phyloP scores from a whole-genome alignment of 2,797 vertebrate species.

The Allobates femoralis region DNA sequence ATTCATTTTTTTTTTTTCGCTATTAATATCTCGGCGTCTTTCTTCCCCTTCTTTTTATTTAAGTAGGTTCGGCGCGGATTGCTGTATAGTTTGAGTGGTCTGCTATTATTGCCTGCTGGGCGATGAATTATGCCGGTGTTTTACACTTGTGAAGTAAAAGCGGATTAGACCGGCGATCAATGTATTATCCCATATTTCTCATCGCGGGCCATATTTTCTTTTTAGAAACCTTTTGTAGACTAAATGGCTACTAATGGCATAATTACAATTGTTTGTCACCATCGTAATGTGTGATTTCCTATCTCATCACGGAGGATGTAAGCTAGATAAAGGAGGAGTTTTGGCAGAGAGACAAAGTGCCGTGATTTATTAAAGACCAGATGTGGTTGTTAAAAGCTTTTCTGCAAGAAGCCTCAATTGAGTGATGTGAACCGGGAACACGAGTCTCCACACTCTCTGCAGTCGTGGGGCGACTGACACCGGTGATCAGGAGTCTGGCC shows the following conservation, averaged over 20 bases:
- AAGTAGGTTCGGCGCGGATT: slow-evolving; percentile 81
- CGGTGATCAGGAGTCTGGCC: slow-evolving; percentile 71
- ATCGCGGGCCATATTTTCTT: slow-evolving; percentile 79
- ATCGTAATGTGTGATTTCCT: slow-evolving; percentile 90
- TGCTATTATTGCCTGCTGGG: slow-evolving; percentile 83
- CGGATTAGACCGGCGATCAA: slow-evolving; percentile 78
- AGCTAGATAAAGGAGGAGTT: slow-evolving; percentile 92
- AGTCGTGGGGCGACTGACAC: slow-evolving; percentile 75
- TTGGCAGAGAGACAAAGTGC: slow-evolving; percentile 92
- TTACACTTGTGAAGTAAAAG: slow-evolving; percentile 80
- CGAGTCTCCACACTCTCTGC: slow-evolving; percentile 65
- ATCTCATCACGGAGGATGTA: slow-evolving; percentile 89
- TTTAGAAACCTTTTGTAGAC: slow-evolving; percentile 84
- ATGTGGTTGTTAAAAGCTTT: slow-evolving; percentile 87
- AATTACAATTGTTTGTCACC: slow-evolving; percentile 95
- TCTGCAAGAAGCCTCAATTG: slow-evolving; percentile 74
- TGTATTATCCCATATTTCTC: slow-evolving; percentile 82
- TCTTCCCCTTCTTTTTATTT: slow-evolving; percentile 83
- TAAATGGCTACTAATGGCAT: slow-evolving; percentile 91
- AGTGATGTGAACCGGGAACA: slow-evolving; percentile 75
- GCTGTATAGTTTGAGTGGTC: slow-evolving; percentile 79
- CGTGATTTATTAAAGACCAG: slow-evolving; percentile 91
- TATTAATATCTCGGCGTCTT: slow-evolving; percentile 81
- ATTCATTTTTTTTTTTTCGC: slow-evolving; percentile 75
- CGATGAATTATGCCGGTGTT: slow-evolving; percentile 79